Evolutionary conservation across 1,140 invertebrate species (phyloP).

Genomic region (Xylocopa sonorina): DNA sequence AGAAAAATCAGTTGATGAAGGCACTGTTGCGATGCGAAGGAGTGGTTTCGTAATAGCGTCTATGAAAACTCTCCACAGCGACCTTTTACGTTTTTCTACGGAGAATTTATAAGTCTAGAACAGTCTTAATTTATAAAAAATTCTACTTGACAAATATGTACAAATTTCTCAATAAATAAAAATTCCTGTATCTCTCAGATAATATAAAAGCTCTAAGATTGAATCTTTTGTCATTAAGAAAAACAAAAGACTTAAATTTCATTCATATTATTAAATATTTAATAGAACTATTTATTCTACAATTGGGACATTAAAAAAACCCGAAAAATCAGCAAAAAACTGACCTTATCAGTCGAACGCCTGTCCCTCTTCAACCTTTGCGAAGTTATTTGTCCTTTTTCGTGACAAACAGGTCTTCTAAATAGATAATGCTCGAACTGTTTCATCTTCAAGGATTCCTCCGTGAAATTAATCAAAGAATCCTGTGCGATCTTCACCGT

Average conservation of each 20-base stretch:
- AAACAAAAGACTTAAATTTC: too few species aligned
- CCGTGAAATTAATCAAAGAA: conserved; percentile 62
- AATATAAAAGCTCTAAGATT: too few species aligned
- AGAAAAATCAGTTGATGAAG: not conserved
- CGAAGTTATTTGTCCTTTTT: not conserved
- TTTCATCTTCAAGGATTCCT: conserved; percentile 55
- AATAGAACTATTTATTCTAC: not conserved
- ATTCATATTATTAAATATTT: too few species aligned
- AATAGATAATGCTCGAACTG: too few species aligned
- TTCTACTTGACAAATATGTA: not conserved
- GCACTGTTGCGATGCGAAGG: not conserved
- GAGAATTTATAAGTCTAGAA: not conserved
- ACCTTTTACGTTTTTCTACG: not conserved
- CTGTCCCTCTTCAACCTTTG: not conserved
- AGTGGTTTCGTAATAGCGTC: not conserved
- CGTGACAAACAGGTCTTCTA: conserved; percentile 59
- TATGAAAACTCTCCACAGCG: not conserved
- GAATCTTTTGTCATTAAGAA: too few species aligned
- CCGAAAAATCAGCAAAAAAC: not conserved
- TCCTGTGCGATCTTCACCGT: conserved; percentile 30
- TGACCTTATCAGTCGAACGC: not conserved
- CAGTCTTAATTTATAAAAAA: not conserved
- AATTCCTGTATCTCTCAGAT: too few species aligned
- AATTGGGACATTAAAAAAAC: too few species aligned
- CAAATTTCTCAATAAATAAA: too few species aligned